Conservation (phyloP, 2,797 vertebrate species). For the Chrosomus eos region DNA sequence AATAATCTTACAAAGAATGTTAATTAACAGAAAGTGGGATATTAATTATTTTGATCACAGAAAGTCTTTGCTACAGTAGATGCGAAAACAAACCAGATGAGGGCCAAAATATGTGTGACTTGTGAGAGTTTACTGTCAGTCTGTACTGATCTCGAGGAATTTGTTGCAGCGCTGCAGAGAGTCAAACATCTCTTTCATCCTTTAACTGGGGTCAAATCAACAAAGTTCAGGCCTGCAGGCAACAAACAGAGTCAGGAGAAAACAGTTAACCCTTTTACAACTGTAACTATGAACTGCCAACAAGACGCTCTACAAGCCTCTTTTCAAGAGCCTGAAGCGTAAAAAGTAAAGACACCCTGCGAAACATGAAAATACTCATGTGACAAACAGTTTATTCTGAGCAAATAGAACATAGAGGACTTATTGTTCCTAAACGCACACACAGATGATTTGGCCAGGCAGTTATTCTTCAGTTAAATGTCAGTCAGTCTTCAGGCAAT, state of each 20-base stretch:
- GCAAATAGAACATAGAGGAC: neutral
- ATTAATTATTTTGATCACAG: neutral
- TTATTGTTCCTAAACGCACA: constrained; percentile 30
- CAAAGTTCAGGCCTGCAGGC: constrained; percentile 17
- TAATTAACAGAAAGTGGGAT: too few relatives aligned
- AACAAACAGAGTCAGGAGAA: neutral
- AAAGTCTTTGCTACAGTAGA: neutral
- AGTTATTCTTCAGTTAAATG: constrained; percentile 47
- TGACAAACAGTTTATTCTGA: constrained; percentile 26
- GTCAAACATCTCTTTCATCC: constrained; percentile 31
- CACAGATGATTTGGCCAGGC: constrained; percentile 16
- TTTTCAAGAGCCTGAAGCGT: neutral
- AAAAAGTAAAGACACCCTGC: neutral
- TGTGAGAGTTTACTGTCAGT: constrained; percentile 5
- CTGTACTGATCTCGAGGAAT: constrained; percentile 51
- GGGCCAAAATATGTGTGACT: neutral
- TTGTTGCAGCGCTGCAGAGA: constrained; percentile 25
- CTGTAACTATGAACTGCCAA: neutral
- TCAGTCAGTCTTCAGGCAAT: constrained; percentile 36
- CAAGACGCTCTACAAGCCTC: neutral
- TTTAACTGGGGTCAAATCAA: constrained; percentile 46
- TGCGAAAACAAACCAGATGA: neutral
- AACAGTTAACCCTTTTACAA: constrained; percentile 10
- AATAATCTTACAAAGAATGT: neutral
- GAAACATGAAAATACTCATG: constrained; percentile 7